These are phyloP conservation scores for Proales similis DNA, from an alignment of 1,140 invertebrate genomes.

Conservation along the genomic window DNA sequence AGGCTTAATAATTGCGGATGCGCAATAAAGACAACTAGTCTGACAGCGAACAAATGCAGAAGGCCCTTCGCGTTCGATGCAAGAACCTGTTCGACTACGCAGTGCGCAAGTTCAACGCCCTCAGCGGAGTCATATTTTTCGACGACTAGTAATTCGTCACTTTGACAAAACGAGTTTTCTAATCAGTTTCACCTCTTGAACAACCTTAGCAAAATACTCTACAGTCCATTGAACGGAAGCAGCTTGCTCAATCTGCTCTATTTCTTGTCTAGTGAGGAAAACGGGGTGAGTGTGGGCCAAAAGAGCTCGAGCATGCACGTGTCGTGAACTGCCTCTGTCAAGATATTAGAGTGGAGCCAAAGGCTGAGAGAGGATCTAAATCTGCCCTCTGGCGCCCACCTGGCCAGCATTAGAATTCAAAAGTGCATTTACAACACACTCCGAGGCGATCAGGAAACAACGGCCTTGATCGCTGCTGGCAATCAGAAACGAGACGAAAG, in stretches of 20 bases:
- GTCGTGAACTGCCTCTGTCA: no score
- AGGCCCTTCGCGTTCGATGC: no score
- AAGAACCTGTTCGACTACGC: slow-evolving; percentile 32
- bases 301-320: no score
- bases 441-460: no score
- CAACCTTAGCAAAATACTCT: not conserved
- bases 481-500: no score
- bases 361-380: not conserved
- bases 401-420: slow-evolving; percentile 17
- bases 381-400: not conserved
- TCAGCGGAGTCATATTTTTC: slow-evolving; percentile 20
- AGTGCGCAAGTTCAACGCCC: slow-evolving; percentile 26
- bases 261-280: slow-evolving; percentile 26
- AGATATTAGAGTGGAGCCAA: slow-evolving; percentile 16
- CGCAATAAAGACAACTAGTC: no score
- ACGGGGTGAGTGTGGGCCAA: slow-evolving; percentile 11
- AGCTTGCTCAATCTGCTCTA: slow-evolving; percentile 21
- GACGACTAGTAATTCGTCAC: slow-evolving; percentile 29
- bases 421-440: no score
- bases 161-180: slow-evolving; percentile 6
- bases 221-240: not conserved
- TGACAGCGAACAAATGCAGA: no score
- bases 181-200: not conserved
- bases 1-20: no score
- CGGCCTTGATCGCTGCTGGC: no score